Evolutionary conservation across 2,797 vertebrate species (phyloP).

Genomic region (Gallirallus australis): DNA sequence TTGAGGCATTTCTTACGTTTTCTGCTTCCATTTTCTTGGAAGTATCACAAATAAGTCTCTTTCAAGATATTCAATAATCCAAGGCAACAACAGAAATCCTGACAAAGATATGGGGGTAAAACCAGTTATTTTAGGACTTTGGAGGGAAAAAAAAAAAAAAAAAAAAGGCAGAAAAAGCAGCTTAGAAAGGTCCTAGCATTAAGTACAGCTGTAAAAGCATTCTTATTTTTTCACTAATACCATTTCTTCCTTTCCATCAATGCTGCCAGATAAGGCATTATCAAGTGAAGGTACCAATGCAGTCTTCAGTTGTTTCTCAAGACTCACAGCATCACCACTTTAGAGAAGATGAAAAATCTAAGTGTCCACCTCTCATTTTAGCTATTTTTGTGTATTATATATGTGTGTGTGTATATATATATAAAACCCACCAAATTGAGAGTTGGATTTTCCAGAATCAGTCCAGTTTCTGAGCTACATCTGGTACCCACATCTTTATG

Average conservation of each 20-base stretch:
- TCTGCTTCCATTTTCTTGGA: slow-evolving; percentile 54
- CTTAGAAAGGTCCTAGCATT: neutral
- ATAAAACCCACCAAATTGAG: neutral
- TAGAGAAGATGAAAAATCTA: neutral
- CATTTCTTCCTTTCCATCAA: neutral
- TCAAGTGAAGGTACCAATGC: neutral
- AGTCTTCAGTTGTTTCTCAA: neutral
- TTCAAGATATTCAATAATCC: neutral
- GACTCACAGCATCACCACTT: neutral
- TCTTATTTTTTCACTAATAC: neutral
- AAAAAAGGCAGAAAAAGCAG: no score
- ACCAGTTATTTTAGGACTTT: neutral
- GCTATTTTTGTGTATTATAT: no score
- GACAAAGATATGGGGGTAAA: neutral
- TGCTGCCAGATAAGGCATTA: neutral
- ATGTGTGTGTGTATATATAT: no score
- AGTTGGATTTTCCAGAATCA: neutral
- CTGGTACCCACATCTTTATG: slow-evolving; percentile 46
- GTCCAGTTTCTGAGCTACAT: neutral
- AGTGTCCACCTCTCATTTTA: neutral
- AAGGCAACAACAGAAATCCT: neutral
- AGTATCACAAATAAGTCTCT: slow-evolving; percentile 34
- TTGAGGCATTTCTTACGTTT: slow-evolving; percentile 29
- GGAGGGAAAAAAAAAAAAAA: neutral
- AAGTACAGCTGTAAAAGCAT: neutral